Percentiles rank a stretch among this genome's conserved stretches.
Conservation (phyloP, 2,888 invertebrate genomes). For the Cryptus viduatorius region DNA sequence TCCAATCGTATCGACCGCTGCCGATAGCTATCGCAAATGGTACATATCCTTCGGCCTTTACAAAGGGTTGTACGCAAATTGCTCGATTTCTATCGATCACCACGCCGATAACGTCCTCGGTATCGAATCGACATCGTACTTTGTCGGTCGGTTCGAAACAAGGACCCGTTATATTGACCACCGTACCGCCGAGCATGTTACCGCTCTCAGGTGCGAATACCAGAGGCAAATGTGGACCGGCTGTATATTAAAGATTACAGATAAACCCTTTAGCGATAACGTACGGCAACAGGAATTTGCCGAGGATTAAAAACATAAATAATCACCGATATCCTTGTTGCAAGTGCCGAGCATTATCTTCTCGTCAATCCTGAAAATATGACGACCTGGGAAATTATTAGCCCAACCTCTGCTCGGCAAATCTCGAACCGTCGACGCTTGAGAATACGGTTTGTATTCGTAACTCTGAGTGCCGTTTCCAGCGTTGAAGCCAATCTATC, state of each 20-base stretch:
- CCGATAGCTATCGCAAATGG: constrained; percentile 94
- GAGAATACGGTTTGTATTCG: constrained; percentile 96
- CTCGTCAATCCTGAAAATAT: constrained; percentile 98
- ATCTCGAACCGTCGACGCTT: constrained; percentile 93
- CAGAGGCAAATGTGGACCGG: constrained; percentile 92
- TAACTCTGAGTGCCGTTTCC: constrained; percentile 96
- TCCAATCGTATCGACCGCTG: constrained; percentile 94
- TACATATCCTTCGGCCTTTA: constrained; percentile 95
- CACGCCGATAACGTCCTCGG: constrained; percentile 91
- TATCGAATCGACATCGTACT: constrained; percentile 94
- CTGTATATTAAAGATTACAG: constrained; percentile 84
- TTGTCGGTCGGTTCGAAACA: constrained; percentile 93
- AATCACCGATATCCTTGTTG: constrained; percentile 93
- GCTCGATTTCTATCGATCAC: constrained; percentile 93
- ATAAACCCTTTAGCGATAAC: background rate
- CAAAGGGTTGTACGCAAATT: constrained; percentile 94
- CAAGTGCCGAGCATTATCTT: constrained; percentile 97
- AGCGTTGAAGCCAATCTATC: constrained; percentile 97
- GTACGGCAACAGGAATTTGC: background rate
- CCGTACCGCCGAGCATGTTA: constrained; percentile 98
- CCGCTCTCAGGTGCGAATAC: constrained; percentile 98
- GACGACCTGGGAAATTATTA: constrained; percentile 95
- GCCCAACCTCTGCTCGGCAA: constrained; percentile 94
- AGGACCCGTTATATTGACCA: constrained; percentile 98
- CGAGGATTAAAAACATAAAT: constrained; percentile 1